Evolutionary conservation across 2,888 invertebrate species (phyloP).

Genomic region (Psylliodes chrysocephalus): DNA sequence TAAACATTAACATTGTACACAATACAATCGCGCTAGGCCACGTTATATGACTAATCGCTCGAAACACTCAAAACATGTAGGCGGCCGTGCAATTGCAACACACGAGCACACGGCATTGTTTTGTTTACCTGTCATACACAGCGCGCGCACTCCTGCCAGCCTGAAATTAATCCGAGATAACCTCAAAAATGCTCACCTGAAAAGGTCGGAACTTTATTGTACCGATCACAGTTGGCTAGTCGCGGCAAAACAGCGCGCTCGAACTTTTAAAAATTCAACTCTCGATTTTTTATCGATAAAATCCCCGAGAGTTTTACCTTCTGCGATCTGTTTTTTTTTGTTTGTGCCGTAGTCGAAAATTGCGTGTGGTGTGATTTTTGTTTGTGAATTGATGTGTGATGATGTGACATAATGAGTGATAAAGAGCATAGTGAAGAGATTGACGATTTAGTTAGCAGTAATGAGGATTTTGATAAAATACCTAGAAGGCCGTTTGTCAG

Average conservation of each 20-base stretch:
- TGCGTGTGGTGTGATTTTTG: neutral
- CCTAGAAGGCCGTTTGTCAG: slow-evolving; percentile 48
- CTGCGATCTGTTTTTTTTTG: no score
- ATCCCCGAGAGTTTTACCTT: no score
- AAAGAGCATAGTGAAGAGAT: slow-evolving; percentile 21
- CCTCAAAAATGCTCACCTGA: slow-evolving; percentile 37
- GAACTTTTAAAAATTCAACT: slow-evolving; percentile 7
- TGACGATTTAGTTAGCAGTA: slow-evolving; percentile 28
- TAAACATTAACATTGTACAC: neutral
- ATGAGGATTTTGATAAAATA: slow-evolving; percentile 43
- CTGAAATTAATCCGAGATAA: slow-evolving; percentile 32
- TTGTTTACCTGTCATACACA: slow-evolving; percentile 41
- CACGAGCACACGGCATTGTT: slow-evolving; percentile 31
- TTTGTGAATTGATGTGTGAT: slow-evolving; percentile 20
- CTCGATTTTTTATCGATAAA: slow-evolving; percentile 5
- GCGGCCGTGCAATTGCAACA: slow-evolving; percentile 41
- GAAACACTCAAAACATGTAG: slow-evolving; percentile 32
- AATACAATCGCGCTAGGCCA: neutral
- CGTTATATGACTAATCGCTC: slow-evolving; percentile 34
- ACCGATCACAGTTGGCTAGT: slow-evolving; percentile 10
- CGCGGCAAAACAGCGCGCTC: slow-evolving; percentile 21
- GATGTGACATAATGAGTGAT: slow-evolving; percentile 41
- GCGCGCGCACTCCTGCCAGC: slow-evolving; percentile 35
- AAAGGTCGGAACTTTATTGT: slow-evolving; percentile 38
- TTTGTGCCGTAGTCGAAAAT: neutral